Percentiles rank a stretch among this genome's conserved stretches.
phyloP scores from a whole-genome alignment of 2,113 vertebrate genomes.

The Maccullochella peelii region DNA sequence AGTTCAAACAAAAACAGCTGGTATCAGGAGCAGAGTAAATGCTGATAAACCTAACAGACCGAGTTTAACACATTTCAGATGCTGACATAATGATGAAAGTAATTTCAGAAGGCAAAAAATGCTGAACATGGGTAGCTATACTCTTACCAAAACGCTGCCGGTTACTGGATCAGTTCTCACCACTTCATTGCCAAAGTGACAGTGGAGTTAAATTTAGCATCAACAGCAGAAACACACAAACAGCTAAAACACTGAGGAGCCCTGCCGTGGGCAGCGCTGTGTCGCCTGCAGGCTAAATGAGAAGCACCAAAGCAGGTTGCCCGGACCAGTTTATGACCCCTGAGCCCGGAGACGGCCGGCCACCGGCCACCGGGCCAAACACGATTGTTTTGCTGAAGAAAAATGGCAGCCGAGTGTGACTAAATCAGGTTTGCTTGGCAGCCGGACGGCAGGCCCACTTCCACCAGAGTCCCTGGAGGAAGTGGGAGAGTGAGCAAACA shows the following conservation, averaged over 20 bases:
- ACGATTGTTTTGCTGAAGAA: constrained; percentile 69
- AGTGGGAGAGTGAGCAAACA: constrained; percentile 54
- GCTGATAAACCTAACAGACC: neutral
- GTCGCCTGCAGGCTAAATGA: constrained; percentile 78
- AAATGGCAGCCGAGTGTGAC: constrained; percentile 74
- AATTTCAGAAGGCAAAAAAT: no score
- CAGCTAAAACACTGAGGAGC: neutral
- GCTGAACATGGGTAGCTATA: no score
- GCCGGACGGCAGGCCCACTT: constrained; percentile 68
- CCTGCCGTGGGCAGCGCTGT: neutral
- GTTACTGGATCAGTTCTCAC: neutral
- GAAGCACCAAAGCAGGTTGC: constrained; percentile 88
- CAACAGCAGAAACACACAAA: neutral
- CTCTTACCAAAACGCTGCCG: neutral
- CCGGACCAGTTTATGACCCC: constrained; percentile 43
- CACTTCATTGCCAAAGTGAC: neutral
- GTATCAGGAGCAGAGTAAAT: neutral
- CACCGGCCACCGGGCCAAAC: constrained; percentile 47
- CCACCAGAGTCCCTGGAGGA: constrained; percentile 66
- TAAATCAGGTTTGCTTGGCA: constrained; percentile 82
- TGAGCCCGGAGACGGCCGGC: neutral
- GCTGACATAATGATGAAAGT: no score
- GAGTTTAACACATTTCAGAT: no score
- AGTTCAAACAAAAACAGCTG: neutral
- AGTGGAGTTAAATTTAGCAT: neutral